phyloP scores from a whole-genome alignment of 2,888 invertebrate genomes.

The Machimus rusticus region DNA sequence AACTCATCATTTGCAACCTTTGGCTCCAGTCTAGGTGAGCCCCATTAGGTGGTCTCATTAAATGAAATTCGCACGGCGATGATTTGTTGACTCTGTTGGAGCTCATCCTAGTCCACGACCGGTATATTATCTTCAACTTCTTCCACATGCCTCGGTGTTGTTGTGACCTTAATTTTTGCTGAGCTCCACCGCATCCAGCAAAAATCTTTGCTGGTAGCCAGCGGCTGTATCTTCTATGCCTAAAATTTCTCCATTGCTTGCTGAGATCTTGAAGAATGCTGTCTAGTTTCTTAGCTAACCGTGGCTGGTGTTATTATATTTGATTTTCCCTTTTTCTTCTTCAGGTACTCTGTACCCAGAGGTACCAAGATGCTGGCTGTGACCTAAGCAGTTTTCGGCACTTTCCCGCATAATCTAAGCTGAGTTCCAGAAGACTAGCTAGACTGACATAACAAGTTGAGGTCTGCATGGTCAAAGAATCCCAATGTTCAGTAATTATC shows the following conservation, averaged over 20 bases:
- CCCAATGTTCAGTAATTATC: slow-evolving; percentile 4
- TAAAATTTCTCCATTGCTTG: not conserved
- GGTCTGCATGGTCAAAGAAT: not conserved
- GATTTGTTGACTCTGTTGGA: not conserved
- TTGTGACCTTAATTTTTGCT: not conserved
- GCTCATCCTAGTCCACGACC: not conserved
- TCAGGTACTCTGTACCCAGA: not conserved
- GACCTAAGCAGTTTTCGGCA: not conserved
- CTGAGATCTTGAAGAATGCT: not conserved
- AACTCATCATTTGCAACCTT: not conserved
- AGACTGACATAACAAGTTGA: not conserved
- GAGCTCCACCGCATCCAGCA: not conserved
- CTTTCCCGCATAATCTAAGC: not conserved
- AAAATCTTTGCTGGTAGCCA: not conserved
- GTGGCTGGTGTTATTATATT: not conserved
- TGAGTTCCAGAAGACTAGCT: not conserved
- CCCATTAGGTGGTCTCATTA: not conserved
- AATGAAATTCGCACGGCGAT: not conserved
- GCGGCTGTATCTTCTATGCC: not conserved
- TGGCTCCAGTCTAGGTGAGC: not conserved
- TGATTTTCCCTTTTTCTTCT: slow-evolving; percentile 14
- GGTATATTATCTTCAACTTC: not conserved
- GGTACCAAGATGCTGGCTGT: not conserved
- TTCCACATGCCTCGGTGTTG: not conserved
- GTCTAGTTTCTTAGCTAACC: not conserved